These are phyloP conservation scores for Bucorvus abyssinicus DNA, from an alignment of 2,797 vertebrate genomes.

Conservation along the genomic window DNA sequence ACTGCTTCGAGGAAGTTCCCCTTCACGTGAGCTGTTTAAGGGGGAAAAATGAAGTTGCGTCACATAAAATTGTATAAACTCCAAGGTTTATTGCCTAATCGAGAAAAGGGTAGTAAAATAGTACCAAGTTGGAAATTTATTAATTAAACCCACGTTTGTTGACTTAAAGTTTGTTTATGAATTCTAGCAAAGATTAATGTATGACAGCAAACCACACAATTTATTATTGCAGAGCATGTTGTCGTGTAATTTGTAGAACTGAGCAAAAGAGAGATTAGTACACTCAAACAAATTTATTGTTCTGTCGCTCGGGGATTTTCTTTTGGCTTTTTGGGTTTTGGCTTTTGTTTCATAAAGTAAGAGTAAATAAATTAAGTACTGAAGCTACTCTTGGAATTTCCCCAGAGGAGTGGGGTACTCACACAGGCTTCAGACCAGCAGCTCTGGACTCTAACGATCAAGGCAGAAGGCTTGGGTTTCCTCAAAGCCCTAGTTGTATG, in stretches of 20 bases:
- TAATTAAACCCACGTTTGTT: constrained; percentile 59
- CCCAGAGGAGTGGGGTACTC: background rate
- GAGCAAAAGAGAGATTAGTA: constrained; percentile 59
- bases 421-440: background rate
- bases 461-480: background rate
- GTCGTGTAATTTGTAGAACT: constrained; percentile 58
- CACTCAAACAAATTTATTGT: constrained; percentile 58
- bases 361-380: constrained; percentile 26
- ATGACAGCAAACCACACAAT: constrained; percentile 43
- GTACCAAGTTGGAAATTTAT: constrained; percentile 23
- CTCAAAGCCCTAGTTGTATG: background rate
- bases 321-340: background rate
- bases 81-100: constrained; percentile 9
- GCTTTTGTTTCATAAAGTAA: background rate
- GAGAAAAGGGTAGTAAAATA: constrained; percentile 37
- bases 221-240: constrained; percentile 45
- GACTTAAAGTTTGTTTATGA: constrained; percentile 43
- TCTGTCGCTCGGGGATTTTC: constrained; percentile 10
- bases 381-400: background rate
- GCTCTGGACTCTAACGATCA: background rate
- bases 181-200: constrained; percentile 61
- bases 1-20: background rate
- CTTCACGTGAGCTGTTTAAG: background rate
- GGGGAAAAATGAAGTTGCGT: constrained; percentile 34
- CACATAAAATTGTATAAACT: constrained; percentile 32